Evolutionary conservation across 2,113 vertebrate species (phyloP).

Genomic region (Cathartes aura): DNA sequence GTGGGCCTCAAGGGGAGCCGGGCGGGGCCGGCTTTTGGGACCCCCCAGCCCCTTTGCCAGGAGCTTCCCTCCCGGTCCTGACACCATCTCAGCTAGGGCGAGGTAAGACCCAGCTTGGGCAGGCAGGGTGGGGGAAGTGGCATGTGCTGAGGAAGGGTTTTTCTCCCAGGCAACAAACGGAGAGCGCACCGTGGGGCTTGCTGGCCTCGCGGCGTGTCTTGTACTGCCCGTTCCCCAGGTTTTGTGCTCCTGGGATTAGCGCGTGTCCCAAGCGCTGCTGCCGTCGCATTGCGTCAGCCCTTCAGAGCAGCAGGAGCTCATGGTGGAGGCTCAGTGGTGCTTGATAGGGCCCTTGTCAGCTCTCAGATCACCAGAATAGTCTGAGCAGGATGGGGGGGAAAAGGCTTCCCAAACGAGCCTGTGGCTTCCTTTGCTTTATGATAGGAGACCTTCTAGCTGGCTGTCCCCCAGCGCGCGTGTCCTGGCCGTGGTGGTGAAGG

Average conservation of each 20-base stretch:
- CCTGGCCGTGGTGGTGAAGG: conserved; percentile 74
- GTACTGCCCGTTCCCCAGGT: accelerated
- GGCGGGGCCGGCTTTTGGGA: conserved; percentile 90
- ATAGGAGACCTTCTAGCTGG: conserved; percentile 92
- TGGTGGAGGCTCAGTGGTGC: neutral
- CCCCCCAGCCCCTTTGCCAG: conserved; percentile 39
- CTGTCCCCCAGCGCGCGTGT: conserved; percentile 81
- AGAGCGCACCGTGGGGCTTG: accelerated
- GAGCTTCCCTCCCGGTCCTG: neutral
- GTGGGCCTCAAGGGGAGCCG: neutral
- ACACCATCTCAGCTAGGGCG: neutral
- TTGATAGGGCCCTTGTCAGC: accelerated
- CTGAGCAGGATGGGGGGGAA: neutral
- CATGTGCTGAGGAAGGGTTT: accelerated
- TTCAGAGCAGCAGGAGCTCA: neutral
- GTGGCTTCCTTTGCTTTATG: neutral
- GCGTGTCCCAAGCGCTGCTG: accelerated
- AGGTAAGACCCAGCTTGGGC: conserved; percentile 45
- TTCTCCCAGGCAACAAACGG: neutral
- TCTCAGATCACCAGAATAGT: accelerated
- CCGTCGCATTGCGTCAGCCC: accelerated
- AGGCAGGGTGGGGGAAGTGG: neutral
- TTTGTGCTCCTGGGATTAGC: neutral
- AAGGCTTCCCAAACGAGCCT: neutral
- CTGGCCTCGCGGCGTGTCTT: accelerated